Conservation (phyloP, 2,797 vertebrate species). For the Diglossa cyanea region DNA sequence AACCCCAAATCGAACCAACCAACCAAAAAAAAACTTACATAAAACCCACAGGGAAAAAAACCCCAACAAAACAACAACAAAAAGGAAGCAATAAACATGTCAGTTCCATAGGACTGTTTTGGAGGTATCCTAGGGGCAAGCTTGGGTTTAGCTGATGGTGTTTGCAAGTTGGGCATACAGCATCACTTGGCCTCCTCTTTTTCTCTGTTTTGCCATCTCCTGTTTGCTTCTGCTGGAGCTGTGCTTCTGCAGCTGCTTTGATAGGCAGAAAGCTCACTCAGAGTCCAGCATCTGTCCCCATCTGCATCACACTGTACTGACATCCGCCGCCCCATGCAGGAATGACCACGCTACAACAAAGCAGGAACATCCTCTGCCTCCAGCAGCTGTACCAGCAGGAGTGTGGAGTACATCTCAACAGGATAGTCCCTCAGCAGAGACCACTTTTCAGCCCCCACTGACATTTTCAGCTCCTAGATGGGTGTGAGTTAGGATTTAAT, state of each 20-base stretch:
- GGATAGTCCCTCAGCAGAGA: background rate
- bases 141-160: background rate
- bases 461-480: background rate
- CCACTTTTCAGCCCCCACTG: background rate
- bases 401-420: background rate
- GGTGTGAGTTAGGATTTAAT: background rate
- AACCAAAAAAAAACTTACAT: background rate
- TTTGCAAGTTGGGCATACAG: background rate
- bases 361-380: background rate
- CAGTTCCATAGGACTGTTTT: background rate
- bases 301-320: background rate
- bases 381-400: background rate
- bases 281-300: background rate
- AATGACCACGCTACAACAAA: background rate
- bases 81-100: background rate
- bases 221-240: background rate
- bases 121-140: background rate
- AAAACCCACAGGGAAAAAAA: background rate
- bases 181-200: background rate
- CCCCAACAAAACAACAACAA: background rate
- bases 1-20: fast-evolving
- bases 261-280: background rate
- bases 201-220: background rate
- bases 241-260: background rate
- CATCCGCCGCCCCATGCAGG: background rate